Conservation (phyloP, 2,797 vertebrate species). For the Syngnathus rostellatus region DNA sequence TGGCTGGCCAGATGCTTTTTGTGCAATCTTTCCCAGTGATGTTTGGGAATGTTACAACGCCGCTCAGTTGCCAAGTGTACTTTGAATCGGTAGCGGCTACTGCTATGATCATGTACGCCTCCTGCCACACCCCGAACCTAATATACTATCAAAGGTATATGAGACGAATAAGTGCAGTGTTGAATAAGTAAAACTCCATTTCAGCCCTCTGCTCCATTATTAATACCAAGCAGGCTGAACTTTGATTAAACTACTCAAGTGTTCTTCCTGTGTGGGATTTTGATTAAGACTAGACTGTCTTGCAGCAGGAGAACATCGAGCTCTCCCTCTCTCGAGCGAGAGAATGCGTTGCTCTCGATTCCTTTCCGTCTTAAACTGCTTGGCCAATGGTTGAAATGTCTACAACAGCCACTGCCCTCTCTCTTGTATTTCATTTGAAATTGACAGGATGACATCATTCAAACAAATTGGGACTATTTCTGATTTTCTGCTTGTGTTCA, state of each 20-base stretch:
- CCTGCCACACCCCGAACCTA: conserved; percentile 38
- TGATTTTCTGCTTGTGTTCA: too few relatives aligned
- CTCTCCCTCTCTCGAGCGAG: conserved; percentile 2
- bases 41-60: not conserved
- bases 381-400: not conserved
- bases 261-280: conserved; percentile 73
- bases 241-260: conserved; percentile 75
- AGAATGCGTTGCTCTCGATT: not conserved
- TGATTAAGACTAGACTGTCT: conserved; percentile 68
- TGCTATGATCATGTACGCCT: conserved; percentile 3
- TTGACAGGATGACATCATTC: conserved; percentile 20
- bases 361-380: not conserved
- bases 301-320: conserved; percentile 48
- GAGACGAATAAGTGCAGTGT: conserved; percentile 63
- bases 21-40: not conserved
- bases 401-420: not conserved
- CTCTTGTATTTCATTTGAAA: conserved; percentile 13
- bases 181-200: conserved; percentile 84
- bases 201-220: conserved; percentile 73
- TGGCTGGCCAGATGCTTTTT: not conserved
- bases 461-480: too few relatives aligned
- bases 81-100: conserved; percentile 17
- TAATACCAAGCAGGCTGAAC: conserved; percentile 73
- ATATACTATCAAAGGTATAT: conserved; percentile 65
- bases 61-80: not conserved